Base-by-base conservation (phyloP, 2,797 vertebrate genomes). In the Catharus ustulatus region DNA sequence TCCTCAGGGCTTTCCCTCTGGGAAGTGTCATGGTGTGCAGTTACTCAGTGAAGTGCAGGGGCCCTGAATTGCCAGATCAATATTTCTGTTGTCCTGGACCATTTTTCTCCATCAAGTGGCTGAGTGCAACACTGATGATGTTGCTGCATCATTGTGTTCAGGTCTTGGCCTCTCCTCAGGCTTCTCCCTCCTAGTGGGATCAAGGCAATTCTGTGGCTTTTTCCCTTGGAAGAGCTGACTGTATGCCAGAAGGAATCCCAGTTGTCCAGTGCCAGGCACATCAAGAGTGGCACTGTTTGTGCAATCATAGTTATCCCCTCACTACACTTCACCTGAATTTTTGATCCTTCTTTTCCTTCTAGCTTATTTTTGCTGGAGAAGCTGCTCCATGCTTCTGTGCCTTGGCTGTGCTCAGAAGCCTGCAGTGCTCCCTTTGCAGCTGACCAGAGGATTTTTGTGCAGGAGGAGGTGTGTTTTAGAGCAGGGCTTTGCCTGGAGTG, bases 311-410 rank as follows among this genome's bases (percentile, higher is more conserved):
- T 69, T 67, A 43, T 80, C 29, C 17, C 20, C 13, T 3, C 23
- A 8, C 20, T 13, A 6, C 5, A 42, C 9, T 46, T 45, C 55
- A 30, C 11, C 22, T 34, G 68, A n/a, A 26, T 51, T 49, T 75
- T 59, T 54, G 15, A n/a, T 26, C 29, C 20, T 27, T 15, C 6
- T 36, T 91, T 92, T 48, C 15, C 23, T 62, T 38, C 20, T 32
- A 20, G 29, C 42, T 67, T 19, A 2, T 46, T 90, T 67, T 51
- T 38, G 13, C 74, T 62, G 69, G 24, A 45, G 48, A 40, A 45
- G 1, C 42, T n/a, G 29, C 13, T 89, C 43, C 0, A 0, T 36
- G 84, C 38, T 69, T 4, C 43, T 63, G 10, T 48, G 54, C 49
- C 36, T 54, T 14, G 13, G 19, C 54, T 73, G 52, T 42, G 42